Evolutionary conservation across 35 echinoderm and acorn worm species (phyloP).

Genomic region (Anneissia japonica): DNA sequence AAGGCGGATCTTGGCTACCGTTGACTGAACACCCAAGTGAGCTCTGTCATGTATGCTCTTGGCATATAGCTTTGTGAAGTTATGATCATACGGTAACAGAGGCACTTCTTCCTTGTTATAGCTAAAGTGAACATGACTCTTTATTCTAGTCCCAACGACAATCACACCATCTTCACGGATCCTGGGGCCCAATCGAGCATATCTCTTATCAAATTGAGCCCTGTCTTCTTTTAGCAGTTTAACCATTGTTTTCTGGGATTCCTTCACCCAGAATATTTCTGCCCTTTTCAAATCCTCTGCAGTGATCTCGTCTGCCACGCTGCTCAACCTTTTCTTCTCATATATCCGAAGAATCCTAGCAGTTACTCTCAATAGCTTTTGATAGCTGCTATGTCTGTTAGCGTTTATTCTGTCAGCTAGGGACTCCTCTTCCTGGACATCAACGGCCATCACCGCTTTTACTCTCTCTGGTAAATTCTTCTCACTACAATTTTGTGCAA

Average conservation of each 20-base stretch:
- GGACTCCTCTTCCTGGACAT: constrained; percentile 12
- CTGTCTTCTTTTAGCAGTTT: constrained; percentile 8
- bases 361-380: constrained; percentile 31
- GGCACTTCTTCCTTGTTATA: constrained; percentile 41
- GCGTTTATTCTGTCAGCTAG: constrained; percentile 28
- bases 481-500: constrained; percentile 40
- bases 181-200: constrained; percentile 16
- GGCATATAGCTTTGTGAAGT: constrained; percentile 32
- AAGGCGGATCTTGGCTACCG: too few species aligned
- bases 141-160: constrained; percentile 33
- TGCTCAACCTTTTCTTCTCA: constrained; percentile 4
- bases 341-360: constrained; percentile 26
- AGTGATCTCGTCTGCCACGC: constrained; percentile 1
- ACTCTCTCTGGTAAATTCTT: not conserved
- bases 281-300: constrained; percentile 20
- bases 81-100: constrained; percentile 19
- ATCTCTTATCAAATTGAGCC: constrained; percentile 11
- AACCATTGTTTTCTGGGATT: constrained; percentile 18
- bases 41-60: constrained; percentile 11
- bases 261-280: constrained; percentile 40
- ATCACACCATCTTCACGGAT: constrained; percentile 37
- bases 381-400: constrained; percentile 22
- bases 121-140: constrained; percentile 34
- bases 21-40: too few species aligned
- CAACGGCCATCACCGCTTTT: constrained; percentile 1